A percentile compares a stretch with the other conserved stretches of the same genome.
Evolutionary conservation across 2,113 vertebrate species (phyloP).

Genomic region (Sardina pilchardus): DNA sequence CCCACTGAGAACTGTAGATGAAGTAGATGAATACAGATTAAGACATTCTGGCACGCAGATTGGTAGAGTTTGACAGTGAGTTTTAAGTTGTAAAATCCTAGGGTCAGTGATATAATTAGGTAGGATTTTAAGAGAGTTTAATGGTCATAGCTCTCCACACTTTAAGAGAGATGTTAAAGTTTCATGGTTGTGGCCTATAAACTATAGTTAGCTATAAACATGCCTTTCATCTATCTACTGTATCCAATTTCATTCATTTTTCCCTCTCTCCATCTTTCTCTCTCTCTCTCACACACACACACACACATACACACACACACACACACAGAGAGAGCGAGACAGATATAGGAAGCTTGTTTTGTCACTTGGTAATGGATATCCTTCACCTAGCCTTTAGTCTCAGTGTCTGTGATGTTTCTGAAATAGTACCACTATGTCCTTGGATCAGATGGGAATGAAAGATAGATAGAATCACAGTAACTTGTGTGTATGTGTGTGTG

Average conservation of each 20-base stretch:
- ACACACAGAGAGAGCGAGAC: background rate
- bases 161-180: background rate
- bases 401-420: background rate
- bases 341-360: background rate
- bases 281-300: background rate
- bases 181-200: background rate
- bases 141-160: background rate
- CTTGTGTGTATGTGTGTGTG: background rate
- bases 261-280: background rate
- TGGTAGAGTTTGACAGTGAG: background rate
- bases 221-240: constrained; percentile 16
- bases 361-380: constrained; percentile 11
- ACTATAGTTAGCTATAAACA: background rate
- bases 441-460: constrained; percentile 11
- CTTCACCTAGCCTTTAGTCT: background rate
- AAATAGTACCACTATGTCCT: constrained; percentile 25
- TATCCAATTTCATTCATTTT: constrained; percentile 5
- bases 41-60: background rate
- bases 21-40: background rate
- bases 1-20: background rate
- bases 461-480: background rate
- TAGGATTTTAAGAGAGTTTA: background rate
- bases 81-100: background rate
- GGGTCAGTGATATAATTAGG: background rate
- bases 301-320: background rate